Evolutionary conservation across 2,888 invertebrate species (phyloP).

Genomic region (Meteorus colon): DNA sequence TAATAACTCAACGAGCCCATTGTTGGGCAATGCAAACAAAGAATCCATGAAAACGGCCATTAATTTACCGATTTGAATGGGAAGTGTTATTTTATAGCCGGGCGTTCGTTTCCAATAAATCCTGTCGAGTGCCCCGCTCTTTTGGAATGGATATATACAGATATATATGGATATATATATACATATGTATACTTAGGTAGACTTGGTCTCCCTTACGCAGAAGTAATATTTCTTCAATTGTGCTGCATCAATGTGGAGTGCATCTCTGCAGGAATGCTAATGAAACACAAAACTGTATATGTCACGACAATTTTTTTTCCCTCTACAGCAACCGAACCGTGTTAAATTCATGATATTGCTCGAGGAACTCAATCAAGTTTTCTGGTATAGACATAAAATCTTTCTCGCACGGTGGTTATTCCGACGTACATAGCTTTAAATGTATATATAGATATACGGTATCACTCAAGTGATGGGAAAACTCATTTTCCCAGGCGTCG

Average conservation of each 20-base stretch:
- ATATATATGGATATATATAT: slow-evolving; percentile 20
- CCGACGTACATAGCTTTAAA: background rate
- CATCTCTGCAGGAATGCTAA: background rate
- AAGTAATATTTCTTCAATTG: background rate
- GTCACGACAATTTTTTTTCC: slow-evolving; percentile 10
- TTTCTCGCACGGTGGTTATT: background rate
- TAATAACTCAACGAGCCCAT: slow-evolving; percentile 64
- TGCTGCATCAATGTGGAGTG: slow-evolving; percentile 10
- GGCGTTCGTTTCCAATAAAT: slow-evolving; percentile 65
- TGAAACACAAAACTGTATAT: slow-evolving; percentile 8
- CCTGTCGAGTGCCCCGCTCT: slow-evolving; percentile 48
- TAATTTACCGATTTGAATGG: slow-evolving; percentile 69
- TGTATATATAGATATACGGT: background rate
- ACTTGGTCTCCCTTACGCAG: slow-evolving; percentile 4
- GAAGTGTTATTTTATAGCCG: slow-evolving; percentile 70
- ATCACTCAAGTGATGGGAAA: too few species aligned
- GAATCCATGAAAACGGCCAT: slow-evolving; percentile 68
- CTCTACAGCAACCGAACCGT: background rate
- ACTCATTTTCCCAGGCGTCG: slow-evolving; percentile 37
- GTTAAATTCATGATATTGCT: slow-evolving; percentile 6
- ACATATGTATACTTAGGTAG: background rate
- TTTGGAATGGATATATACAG: slow-evolving; percentile 48
- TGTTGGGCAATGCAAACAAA: slow-evolving; percentile 64
- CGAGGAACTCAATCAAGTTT: background rate
- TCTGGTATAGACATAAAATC: background rate